Base-by-base conservation (phyloP, 2,888 invertebrate genomes). In the Lordiphosa fenestrarum region DNA sequence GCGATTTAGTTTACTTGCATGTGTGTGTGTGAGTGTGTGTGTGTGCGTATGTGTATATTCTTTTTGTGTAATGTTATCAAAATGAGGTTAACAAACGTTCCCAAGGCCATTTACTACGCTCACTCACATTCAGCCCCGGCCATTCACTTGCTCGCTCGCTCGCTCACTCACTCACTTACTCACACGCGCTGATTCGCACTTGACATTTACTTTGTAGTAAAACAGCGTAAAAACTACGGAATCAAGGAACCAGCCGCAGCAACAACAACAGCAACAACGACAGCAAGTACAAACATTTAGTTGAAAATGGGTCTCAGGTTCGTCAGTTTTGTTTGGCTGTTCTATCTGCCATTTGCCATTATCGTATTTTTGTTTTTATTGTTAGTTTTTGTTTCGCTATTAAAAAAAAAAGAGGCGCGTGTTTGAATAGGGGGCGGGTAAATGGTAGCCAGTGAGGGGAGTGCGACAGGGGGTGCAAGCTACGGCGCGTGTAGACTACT, bases 181-280 rank as follows among this genome's bases (percentile, higher is more conserved):
- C 54, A 40, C 48, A 37, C 56, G 48, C 53, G 65, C 61, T 69
- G 69, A 78, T 78, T 78, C 80, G 80, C 83, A 78, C 78, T 78
- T 83, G 83, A 78, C 78, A 78, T 78, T 78, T 83, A 80, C 80
- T 78, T 77, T 80, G 71, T 73, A 80, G 80, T 75, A 73, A 74
- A 57, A 63, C 53, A 53, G 57, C 66, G 62, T 66, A 64, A 67
- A 69, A 41, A 50, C 39, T 51, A 38, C 47, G 48, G n/a, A 13
- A 47, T 49, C 41, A 53, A 40, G 1, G n/a, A 13, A 35, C 19
- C 47, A 39, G n/a, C n/a, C 48, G 49, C 61, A 51, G 42, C 60
- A 66, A 66, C 49, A 57, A 52, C 62, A 57, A 66, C 41, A n/a
- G n/a, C n/a, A 44, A 44, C 13, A 48, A 38, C 13, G 23, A 46